phyloP scores from a whole-genome alignment of 2,888 invertebrate species.

The Cephonodes hylas region DNA sequence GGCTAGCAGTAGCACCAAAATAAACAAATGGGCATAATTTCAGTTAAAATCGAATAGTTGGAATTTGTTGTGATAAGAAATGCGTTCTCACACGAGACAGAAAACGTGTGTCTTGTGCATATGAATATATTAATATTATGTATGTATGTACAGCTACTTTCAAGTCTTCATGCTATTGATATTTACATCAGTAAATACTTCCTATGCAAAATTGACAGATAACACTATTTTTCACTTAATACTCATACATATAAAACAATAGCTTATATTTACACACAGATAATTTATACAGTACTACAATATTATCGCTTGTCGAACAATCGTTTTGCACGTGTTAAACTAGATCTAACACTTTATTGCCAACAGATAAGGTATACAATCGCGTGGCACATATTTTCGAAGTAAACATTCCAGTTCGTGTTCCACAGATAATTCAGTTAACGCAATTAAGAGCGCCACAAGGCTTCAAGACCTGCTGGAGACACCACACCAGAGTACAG shows the following conservation, averaged over 20 bases:
- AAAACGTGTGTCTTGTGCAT: no score
- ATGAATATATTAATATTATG: no score
- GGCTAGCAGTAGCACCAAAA: no score
- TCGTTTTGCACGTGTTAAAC: neutral
- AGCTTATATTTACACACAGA: neutral
- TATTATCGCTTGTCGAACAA: neutral
- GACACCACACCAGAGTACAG: neutral
- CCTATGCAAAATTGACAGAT: neutral
- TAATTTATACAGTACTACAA: neutral
- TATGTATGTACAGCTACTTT: no score
- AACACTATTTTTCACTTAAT: neutral
- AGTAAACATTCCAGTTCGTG: neutral
- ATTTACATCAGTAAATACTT: neutral
- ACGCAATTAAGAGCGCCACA: constrained; percentile 7
- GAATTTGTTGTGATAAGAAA: no score
- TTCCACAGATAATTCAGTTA: constrained; percentile 13
- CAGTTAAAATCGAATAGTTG: no score
- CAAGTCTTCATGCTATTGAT: neutral
- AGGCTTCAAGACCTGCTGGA: constrained; percentile 5
- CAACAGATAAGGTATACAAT: neutral
- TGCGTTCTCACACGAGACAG: no score
- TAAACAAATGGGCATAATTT: no score
- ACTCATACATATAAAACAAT: neutral
- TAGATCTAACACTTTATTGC: neutral
- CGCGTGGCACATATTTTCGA: neutral